phyloP scores from a whole-genome alignment of 2,113 vertebrate genomes.

The Tenebrosternarchus preto region DNA sequence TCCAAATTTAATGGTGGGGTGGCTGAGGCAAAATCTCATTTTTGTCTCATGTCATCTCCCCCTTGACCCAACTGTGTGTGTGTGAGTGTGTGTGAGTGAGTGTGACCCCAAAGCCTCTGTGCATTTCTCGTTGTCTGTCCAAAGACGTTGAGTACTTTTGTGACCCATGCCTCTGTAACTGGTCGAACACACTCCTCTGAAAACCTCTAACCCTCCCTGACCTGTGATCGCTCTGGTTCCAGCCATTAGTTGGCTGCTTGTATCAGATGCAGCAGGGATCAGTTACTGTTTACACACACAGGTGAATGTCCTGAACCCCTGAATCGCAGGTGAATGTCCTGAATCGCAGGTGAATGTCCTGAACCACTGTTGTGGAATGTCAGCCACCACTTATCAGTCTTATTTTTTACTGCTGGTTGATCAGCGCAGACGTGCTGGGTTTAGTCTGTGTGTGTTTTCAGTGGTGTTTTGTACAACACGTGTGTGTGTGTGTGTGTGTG shows the following conservation, averaged over 20 bases:
- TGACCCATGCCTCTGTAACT: conserved; percentile 54
- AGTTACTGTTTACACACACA: conserved; percentile 18
- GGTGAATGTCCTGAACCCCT: not conserved
- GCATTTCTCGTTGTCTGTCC: conserved; percentile 27
- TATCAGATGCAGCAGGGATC: not conserved
- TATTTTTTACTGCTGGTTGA: too few species aligned
- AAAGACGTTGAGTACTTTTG: conserved; percentile 44
- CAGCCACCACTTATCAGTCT: not conserved
- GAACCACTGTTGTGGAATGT: not conserved
- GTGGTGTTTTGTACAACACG: too few species aligned
- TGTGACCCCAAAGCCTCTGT: conserved; percentile 36
- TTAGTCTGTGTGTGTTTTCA: too few species aligned
- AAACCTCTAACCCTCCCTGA: conserved; percentile 34
- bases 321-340: not conserved
- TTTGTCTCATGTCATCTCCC: too few species aligned
- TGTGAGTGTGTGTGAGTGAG: not conserved
- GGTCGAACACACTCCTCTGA: conserved; percentile 43
- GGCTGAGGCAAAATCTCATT: too few species aligned
- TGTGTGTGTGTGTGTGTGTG: too few species aligned
- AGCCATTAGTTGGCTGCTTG: not conserved
- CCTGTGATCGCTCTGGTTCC: not conserved
- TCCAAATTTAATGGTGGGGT: too few species aligned
- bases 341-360: not conserved
- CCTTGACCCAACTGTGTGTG: not conserved
- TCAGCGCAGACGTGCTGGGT: not conserved